Evolutionary conservation across 2,797 vertebrate species (phyloP), one percentile per base, ranked within the genome.

Genomic region (Luscinia megarhynchos): DNA sequence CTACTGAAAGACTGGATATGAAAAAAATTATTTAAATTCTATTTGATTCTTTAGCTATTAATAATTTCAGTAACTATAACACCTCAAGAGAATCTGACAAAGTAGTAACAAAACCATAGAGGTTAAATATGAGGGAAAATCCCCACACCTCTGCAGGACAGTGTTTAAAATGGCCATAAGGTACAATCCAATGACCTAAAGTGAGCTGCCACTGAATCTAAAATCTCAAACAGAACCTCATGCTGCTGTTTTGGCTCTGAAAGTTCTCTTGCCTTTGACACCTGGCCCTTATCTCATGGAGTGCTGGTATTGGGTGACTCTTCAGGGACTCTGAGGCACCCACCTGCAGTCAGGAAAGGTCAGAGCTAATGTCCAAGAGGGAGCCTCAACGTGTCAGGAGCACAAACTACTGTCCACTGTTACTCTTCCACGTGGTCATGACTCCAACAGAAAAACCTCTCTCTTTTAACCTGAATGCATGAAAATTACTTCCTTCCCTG

Each of bases 11-110:
- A 21, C 8, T 54, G 29, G 10, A 53, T 72, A 62, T 24, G 23
- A 90, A 72, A 94, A 91, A 93, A 86, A 57, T 3, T 8, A 51
- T 82, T 62, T 32, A 84, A 93, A 76, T 73, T 80, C 45, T 54
- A 11, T 81, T 76, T 66, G 17, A 53, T 76, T 63, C 59, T 53
- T 72, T n/a, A 81, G 9, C 23, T 69, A 59, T 48, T 67, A 70
- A 76, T 84, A 38, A 91, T 68, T 80, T 64, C 43, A 79, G n/a
- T 18, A 27, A 67, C 6, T 26, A 3, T 41, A 75, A 55, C 6
- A 34, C 10, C 51, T 64, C 36, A 69, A 41, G 41, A 72, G 19
- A 68, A 54, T 43, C 17, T 85, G 34, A 67, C 15, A 91, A 84
- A 82, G 20, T 27, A 81, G 29, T 92, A 62, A 70, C 32, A 86